Evolutionary conservation across 2,888 invertebrate genomes (phyloP), one percentile per base, ranked within the genome.

Genomic region (Rhorus exstirpatorius): DNA sequence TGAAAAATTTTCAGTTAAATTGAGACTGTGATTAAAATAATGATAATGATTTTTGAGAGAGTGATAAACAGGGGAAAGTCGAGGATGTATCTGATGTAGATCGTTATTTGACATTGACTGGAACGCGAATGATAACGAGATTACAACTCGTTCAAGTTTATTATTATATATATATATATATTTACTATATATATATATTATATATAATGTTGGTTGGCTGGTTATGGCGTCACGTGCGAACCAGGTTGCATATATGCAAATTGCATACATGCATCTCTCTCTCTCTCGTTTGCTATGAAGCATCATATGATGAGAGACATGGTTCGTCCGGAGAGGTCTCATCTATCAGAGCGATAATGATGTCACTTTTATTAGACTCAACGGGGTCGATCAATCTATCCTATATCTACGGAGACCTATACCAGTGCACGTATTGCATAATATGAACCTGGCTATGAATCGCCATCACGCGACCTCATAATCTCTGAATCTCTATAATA

Each of bases 301-400:
- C 61, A 58, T 71, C 58, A 58, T n/a, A n/a, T n/a, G 53, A 75
- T 58, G 67, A 67, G 67, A 67, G 58, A 58, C 55, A 26, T 44
- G 35, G 75, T 6, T 68, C 76, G 72, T 65, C 31, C 26, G 49
- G 65, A 65, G 61, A 78, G 70, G 14, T 31, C 76, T 67, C 82
- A 65, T 60, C 75, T 79, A 78, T 85, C 77, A 58, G 81, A 83
- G 86, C 87, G 87, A 88, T 89, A 91, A 90, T 88, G 87, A 90
- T 90, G 91, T 90, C 90, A 90, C 88, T 89, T 90, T 92, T 90
- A 91, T 92, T 91, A 90, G 89, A 86, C 89, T 90, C 88, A 91
- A 90, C 90, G 89, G 87, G 89, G 89, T 89, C 89, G 87, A 88
- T 89, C 88, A 87, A 88, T 87, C 83, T 71, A 84, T 83, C 77